phyloP scores from a whole-genome alignment of 2,888 invertebrate species.

The Xestobium rufovillosum region DNA sequence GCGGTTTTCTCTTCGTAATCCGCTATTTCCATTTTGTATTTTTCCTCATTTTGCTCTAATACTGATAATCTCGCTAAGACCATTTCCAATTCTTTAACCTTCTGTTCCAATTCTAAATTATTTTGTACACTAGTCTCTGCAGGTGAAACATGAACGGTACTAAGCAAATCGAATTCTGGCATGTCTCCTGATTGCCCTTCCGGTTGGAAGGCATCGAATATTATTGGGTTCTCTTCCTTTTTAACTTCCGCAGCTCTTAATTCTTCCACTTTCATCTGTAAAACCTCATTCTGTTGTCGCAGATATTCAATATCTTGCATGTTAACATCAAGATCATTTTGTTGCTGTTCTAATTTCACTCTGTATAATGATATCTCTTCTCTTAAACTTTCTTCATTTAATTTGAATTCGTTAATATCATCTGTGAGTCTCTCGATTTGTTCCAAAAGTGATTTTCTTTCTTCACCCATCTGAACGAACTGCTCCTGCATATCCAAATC shows the following conservation, averaged over 20 bases:
- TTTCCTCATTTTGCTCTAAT: slow-evolving; percentile 5
- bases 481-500: slow-evolving; percentile 47
- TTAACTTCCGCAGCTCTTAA: slow-evolving; percentile 1
- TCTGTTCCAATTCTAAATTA: slow-evolving; percentile 2
- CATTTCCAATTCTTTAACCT: slow-evolving; percentile 3
- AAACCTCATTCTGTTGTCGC: slow-evolving; percentile 20
- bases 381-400: slow-evolving; percentile 22
- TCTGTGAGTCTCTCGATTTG: slow-evolving; percentile 43
- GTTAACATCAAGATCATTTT: slow-evolving; percentile 18
- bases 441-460: slow-evolving; percentile 35
- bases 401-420: slow-evolving; percentile 32
- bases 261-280: slow-evolving; percentile 21
- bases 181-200: not conserved
- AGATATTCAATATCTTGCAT: slow-evolving; percentile 19
- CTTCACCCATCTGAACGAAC: slow-evolving; percentile 34
- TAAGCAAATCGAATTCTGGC: not conserved
- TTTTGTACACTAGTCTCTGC: too few species aligned
- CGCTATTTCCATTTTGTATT: slow-evolving; percentile 15
- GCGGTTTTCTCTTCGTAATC: slow-evolving; percentile 8
- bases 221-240: not conserved
- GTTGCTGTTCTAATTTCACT: slow-evolving; percentile 13
- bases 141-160: not conserved
- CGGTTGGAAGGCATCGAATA: not conserved
- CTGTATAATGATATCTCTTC: slow-evolving; percentile 16
- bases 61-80: slow-evolving; percentile 2